Percentiles rank a stretch among this genome's conserved stretches.
Conservation (phyloP, 1,140 invertebrate species). For the Drosophila chauvacae region DNA sequence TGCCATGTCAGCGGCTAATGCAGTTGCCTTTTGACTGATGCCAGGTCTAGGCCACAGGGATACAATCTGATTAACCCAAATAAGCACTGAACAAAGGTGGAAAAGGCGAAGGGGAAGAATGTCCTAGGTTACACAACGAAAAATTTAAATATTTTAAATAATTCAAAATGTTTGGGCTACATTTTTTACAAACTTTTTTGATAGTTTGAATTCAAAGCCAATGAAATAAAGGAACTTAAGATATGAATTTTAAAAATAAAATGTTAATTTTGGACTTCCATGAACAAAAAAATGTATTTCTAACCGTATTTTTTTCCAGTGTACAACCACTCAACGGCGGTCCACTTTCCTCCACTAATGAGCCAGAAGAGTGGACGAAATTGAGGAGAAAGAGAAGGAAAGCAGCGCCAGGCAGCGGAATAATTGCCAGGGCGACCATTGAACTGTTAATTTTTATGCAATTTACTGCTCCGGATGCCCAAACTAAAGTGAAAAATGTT, state of each 20-base stretch:
- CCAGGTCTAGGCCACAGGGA: slow-evolving; percentile 26
- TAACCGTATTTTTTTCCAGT: not conserved
- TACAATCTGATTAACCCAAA: slow-evolving; percentile 40
- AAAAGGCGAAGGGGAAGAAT: not conserved
- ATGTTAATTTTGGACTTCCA: accelerated
- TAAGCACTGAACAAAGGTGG: slow-evolving; percentile 4
- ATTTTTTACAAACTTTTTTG: not conserved
- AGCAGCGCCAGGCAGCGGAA: slow-evolving; percentile 15
- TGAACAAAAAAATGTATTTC: not conserved
- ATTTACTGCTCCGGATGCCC: slow-evolving; percentile 47
- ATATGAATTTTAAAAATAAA: not conserved
- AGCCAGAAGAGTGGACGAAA: slow-evolving; percentile 15
- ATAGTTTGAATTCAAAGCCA: not conserved
- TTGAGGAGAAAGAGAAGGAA: not conserved
- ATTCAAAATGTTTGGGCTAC: not conserved
- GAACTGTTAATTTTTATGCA: slow-evolving; percentile 70
- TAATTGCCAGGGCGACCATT: slow-evolving; percentile 50
- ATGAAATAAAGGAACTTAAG: too few relatives aligned
- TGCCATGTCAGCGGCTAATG: slow-evolving; percentile 37
- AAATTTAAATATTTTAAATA: not conserved
- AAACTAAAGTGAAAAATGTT: slow-evolving; percentile 58
- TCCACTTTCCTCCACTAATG: slow-evolving; percentile 20
- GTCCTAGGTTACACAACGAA: not conserved
- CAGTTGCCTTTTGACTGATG: slow-evolving; percentile 42
- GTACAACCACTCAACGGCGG: slow-evolving; percentile 8